Conservation (phyloP, 2,113 vertebrate genomes). For the Podocnemis expansa region DNA sequence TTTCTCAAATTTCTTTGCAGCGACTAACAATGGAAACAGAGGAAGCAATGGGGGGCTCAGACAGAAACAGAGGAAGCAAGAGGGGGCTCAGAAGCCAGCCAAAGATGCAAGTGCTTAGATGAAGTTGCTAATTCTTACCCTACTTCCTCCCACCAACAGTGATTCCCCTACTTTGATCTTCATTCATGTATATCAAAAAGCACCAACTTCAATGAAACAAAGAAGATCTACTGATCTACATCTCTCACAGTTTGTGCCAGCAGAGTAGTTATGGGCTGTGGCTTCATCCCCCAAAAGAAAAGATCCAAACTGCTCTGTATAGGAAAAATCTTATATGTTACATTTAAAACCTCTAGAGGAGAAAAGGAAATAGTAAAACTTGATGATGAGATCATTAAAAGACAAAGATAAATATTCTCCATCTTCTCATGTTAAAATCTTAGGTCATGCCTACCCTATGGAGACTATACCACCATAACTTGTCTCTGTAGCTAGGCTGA, state of each 20-base stretch:
- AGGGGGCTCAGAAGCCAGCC: neutral
- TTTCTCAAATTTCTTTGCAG: slow-evolving; percentile 46
- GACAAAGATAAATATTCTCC: neutral
- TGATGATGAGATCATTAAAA: neutral
- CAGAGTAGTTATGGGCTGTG: neutral
- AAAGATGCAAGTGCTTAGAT: slow-evolving; percentile 36
- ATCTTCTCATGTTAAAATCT: neutral
- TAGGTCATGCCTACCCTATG: neutral
- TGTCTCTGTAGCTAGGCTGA: neutral
- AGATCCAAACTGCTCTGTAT: neutral
- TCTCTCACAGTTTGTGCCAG: neutral
- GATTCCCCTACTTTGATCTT: slow-evolving; percentile 49
- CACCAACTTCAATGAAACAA: slow-evolving; percentile 32
- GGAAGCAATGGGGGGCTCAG: slow-evolving; percentile 29
- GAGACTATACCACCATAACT: neutral
- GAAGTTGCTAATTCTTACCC: slow-evolving; percentile 60
- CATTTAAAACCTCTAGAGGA: neutral
- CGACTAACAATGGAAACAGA: slow-evolving; percentile 24
- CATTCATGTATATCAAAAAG: slow-evolving; percentile 60
- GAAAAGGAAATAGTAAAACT: neutral
- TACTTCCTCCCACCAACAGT: slow-evolving; percentile 52
- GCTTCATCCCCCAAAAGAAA: slow-evolving; percentile 10
- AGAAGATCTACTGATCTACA: slow-evolving; percentile 42
- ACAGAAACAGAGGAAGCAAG: slow-evolving; percentile 36
- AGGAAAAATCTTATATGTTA: neutral